Evolutionary conservation across 2,113 vertebrate genomes (phyloP).

Genomic region (Colistium nudipinnis): DNA sequence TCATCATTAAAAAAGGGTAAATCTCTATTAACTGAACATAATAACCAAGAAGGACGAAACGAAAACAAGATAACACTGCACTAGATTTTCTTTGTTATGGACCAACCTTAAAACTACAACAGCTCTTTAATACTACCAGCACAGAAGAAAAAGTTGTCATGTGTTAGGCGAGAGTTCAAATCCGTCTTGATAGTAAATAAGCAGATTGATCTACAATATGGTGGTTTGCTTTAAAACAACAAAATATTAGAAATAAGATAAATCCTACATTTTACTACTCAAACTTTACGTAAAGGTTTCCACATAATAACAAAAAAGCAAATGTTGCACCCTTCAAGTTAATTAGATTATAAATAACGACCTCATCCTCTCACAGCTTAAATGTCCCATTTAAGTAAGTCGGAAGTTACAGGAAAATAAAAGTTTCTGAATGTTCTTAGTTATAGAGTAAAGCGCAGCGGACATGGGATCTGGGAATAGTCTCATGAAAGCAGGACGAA

Average conservation of each 20-base stretch:
- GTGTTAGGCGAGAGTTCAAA: neutral
- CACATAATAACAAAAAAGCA: neutral
- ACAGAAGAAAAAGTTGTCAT: neutral
- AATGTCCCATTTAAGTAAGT: neutral
- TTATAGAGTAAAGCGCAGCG: constrained; percentile 2
- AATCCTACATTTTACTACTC: neutral
- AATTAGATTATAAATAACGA: neutral
- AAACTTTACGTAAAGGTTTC: neutral
- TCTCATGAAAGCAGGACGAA: constrained; percentile 54
- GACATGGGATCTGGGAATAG: constrained; percentile 56
- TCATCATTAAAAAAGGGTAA: no score
- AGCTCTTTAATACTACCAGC: no score
- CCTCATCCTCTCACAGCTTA: neutral
- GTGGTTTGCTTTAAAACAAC: neutral
- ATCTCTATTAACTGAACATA: no score
- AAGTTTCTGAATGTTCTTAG: constrained; percentile 37
- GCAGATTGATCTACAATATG: neutral
- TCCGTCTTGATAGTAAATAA: neutral
- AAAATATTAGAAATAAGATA: neutral
- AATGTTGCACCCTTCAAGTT: neutral
- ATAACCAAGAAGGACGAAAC: no score
- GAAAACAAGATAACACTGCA: no score
- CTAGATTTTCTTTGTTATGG: no score
- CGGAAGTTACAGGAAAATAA: constrained; percentile 20
- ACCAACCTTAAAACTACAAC: no score